phyloP scores from a whole-genome alignment of 1,140 invertebrate genomes.

The Eciton burchellii region DNA sequence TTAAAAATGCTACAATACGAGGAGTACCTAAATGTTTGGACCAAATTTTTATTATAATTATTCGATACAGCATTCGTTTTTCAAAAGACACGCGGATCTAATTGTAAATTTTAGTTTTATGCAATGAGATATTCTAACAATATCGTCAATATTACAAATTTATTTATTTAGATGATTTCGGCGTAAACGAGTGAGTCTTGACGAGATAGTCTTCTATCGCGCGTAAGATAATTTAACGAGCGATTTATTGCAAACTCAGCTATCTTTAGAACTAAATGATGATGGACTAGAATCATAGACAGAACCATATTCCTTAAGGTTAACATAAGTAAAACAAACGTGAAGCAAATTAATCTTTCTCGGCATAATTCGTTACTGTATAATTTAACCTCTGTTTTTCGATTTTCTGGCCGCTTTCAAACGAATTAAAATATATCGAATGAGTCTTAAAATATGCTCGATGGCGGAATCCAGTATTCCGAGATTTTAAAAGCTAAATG shows the following conservation, averaged over 20 bases:
- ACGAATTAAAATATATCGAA: not conserved
- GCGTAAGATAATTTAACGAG: too few relatives aligned
- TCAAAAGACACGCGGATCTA: constrained; percentile 27
- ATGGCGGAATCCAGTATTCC: not conserved
- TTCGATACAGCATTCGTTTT: constrained; percentile 14
- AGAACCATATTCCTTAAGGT: constrained; percentile 62
- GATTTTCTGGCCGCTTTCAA: constrained; percentile 14
- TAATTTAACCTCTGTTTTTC: constrained; percentile 17
- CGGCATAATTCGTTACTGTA: not conserved
- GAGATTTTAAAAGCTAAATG: not conserved
- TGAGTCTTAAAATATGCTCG: not conserved
- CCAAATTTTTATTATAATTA: not conserved
- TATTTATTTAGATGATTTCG: constrained; percentile 18
- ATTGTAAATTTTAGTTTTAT: constrained; percentile 37
- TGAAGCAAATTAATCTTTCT: not conserved
- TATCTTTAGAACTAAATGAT: constrained; percentile 46
- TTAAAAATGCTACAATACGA: not conserved
- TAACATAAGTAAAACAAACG: constrained; percentile 58
- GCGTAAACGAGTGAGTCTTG: not conserved
- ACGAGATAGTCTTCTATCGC: not conserved
- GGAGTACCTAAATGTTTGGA: not conserved
- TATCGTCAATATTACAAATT: not conserved
- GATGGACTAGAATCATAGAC: constrained; percentile 74
- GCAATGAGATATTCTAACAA: not conserved
- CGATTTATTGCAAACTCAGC: not conserved